Evolutionary conservation across 2,888 invertebrate species (phyloP).

Genomic region (Eilema caniola): DNA sequence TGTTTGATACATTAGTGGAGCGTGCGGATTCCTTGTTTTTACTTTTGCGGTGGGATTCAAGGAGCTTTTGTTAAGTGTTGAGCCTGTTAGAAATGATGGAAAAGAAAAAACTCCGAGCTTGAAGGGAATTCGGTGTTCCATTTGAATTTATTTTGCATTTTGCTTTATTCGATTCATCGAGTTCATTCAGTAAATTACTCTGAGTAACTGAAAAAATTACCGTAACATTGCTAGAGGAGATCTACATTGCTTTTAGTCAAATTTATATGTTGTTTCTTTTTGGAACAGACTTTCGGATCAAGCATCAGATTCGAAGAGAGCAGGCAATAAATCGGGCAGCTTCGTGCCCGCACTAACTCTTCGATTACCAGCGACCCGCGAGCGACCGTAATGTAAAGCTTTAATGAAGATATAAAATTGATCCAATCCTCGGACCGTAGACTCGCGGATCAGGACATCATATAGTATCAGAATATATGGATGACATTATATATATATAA

Average conservation of each 20-base stretch:
- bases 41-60: conserved; percentile 75
- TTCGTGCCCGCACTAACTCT: conserved; percentile 68
- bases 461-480: conserved; percentile 23
- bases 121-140: conserved; percentile 29
- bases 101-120: conserved; percentile 57
- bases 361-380: conserved; percentile 74
- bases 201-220: conserved; percentile 24
- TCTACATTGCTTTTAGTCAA: conserved; percentile 19
- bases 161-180: background rate
- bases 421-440: conserved; percentile 33
- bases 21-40: conserved; percentile 75
- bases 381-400: conserved; percentile 64
- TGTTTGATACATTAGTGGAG: conserved; percentile 57
- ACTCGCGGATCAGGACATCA: conserved; percentile 24
- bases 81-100: conserved; percentile 71
- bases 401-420: conserved; percentile 59
- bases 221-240: conserved; percentile 10
- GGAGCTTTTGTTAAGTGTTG: conserved; percentile 78
- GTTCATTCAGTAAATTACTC: conserved; percentile 25
- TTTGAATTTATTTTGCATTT: conserved; percentile 41
- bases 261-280: conserved; percentile 26
- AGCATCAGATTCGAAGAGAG: conserved; percentile 58
- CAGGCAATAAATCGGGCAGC: conserved; percentile 66
- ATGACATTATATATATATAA: conserved; percentile 40
- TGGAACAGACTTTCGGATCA: conserved; percentile 30